Base-by-base conservation (phyloP, 2,888 invertebrate species). In the Hermaeophaga mercurialis region DNA sequence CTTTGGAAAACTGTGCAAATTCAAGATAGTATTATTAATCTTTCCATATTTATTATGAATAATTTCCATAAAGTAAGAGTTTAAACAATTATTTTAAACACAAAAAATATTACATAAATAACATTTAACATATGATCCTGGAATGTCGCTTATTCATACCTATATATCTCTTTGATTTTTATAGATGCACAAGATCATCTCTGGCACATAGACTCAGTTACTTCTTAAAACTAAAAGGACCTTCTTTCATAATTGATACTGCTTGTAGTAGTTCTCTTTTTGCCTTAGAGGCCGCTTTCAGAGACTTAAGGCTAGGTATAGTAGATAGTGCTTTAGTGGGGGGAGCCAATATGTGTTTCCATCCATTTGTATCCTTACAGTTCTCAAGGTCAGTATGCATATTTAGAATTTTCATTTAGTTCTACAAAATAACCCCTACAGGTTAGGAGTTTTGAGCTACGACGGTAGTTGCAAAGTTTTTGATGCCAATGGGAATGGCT, bases 221-320 rank as follows among this genome's bases (percentile, higher is more conserved):
- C 76, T 87, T 87, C 79, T 82, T 96, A 60, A 94, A 94, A 14
- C 81, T 92, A n/a, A 88, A 88, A 66, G 94, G 96, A 0, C 95
- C 95, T 0, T 93, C 94, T 5, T 91, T 87, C 78, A 83, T 90
- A 0, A 82, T 94, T 8, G 96, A 96, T 78, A 93, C 95, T 0
- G 96, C 96, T 0, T 96, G 96, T 75, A 94, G 94, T n/a, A 95
- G 95, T 49, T 91, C 94, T 8, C 82, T 94, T 65, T 86, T 90
- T 66, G 95, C 94, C 0, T 63, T 96, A 54, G 92, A 95, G 68
- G 88, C 89, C 61, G 91, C 90, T n/a, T 90, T 88, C 74, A 81
- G 83, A 39, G 84, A 90, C 0, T 85, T 94, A 41, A 80, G 88
- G 24, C 85, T 85, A 63, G 94, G 92, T 0, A 85, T 87, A 60